Evolutionary conservation across 2,888 invertebrate genomes (phyloP).

Genomic region (Microctonus hyperodae): DNA sequence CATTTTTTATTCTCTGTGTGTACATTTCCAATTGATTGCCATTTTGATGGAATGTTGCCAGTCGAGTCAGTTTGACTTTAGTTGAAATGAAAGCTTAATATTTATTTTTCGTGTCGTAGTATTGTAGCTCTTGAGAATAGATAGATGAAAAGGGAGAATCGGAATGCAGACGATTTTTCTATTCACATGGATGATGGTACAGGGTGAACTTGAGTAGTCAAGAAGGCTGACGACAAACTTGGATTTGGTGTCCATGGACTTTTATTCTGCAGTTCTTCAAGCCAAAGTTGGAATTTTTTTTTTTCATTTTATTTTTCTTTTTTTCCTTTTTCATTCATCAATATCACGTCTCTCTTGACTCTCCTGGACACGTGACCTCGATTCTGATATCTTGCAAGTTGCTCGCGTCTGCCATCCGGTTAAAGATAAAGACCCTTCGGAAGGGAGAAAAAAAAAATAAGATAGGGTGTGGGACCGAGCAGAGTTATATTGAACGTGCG

Average conservation of each 20-base stretch:
- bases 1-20: background rate
- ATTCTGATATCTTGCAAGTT: background rate
- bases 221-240: background rate
- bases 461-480: no score
- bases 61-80: background rate
- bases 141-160: background rate
- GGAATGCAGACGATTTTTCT: background rate
- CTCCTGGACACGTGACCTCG: background rate
- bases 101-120: background rate
- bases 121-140: background rate
- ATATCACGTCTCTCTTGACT: background rate
- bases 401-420: background rate
- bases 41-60: background rate
- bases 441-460: background rate
- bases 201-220: background rate
- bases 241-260: background rate
- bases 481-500: background rate
- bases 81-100: background rate
- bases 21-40: background rate
- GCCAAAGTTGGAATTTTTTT: no score
- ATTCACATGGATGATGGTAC: background rate
- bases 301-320: no score
- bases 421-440: background rate
- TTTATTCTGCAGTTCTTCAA: background rate
- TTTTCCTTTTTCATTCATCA: background rate